A percentile compares a stretch with the other conserved stretches of the same genome.
Evolutionary conservation across 2,888 invertebrate genomes (phyloP).

Genomic region (Willowsia nigromaculata): DNA sequence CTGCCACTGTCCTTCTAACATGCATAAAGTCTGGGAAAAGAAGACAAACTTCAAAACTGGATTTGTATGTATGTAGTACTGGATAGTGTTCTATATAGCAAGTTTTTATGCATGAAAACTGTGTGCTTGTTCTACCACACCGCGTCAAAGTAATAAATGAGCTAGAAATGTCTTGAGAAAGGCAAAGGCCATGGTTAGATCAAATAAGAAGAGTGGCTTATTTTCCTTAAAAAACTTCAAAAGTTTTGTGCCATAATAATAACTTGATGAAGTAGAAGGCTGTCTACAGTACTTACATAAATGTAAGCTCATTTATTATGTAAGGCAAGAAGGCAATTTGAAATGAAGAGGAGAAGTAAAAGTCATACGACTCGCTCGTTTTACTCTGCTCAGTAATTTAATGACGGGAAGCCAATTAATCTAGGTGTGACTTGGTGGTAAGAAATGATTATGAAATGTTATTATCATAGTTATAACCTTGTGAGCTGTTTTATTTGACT

Average conservation of each 20-base stretch:
- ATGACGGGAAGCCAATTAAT: constrained; percentile 66
- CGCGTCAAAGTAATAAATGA: background rate
- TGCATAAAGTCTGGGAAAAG: background rate
- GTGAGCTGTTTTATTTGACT: constrained; percentile 32
- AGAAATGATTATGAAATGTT: constrained; percentile 44
- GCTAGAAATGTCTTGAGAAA: background rate
- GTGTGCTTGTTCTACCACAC: background rate
- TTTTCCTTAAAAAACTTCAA: background rate
- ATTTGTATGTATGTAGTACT: no score
- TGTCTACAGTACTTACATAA: background rate
- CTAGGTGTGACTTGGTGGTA: constrained; percentile 61
- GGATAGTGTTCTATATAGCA: background rate
- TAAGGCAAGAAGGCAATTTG: background rate
- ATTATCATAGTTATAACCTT: constrained; percentile 9
- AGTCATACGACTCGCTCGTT: background rate
- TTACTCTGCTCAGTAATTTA: constrained; percentile 37
- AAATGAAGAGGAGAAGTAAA: background rate
- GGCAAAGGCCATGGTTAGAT: constrained; percentile 26
- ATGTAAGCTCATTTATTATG: background rate
- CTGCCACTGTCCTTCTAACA: background rate
- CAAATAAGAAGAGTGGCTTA: background rate
- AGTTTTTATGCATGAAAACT: background rate
- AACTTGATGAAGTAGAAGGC: background rate
- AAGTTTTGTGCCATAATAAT: background rate
- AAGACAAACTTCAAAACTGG: constrained; percentile 13